A percentile compares a stretch with the other conserved stretches of the same genome.
Evolutionary conservation across 2,888 invertebrate species (phyloP).

Genomic region (Blastobasis adustella): DNA sequence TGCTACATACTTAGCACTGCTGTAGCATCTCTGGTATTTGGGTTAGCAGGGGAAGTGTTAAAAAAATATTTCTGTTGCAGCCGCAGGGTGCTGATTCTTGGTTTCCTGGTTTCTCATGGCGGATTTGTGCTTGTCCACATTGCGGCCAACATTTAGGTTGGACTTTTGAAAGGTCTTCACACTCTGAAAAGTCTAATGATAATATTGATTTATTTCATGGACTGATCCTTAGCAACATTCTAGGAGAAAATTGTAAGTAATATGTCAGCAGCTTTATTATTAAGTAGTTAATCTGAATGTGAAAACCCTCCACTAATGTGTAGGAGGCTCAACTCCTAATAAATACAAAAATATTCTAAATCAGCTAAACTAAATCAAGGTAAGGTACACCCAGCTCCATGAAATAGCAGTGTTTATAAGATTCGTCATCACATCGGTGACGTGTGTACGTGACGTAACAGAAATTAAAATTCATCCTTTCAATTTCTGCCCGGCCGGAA

Average conservation of each 20-base stretch:
- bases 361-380: no score
- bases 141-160: constrained; percentile 78
- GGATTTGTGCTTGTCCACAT: constrained; percentile 75
- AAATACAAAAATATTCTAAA: no score
- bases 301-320: background rate
- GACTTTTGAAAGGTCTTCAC: constrained; percentile 65
- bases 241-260: constrained; percentile 68
- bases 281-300: background rate
- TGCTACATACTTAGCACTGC: background rate
- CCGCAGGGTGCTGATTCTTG: constrained; percentile 75
- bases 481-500: no score
- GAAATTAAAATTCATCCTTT: no score
- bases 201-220: constrained; percentile 52
- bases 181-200: constrained; percentile 24
- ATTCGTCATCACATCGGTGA: no score
- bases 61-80: constrained; percentile 30
- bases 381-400: no score
- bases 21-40: no score
- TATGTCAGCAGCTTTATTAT: background rate
- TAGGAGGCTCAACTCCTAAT: background rate
- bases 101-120: constrained; percentile 81
- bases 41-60: no score
- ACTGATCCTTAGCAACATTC: constrained; percentile 56
- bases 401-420: no score
- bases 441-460: no score